Evolutionary conservation across 2,113 vertebrate genomes (phyloP), one percentile per base, ranked within the genome.

Genomic region (Anhinga anhinga): DNA sequence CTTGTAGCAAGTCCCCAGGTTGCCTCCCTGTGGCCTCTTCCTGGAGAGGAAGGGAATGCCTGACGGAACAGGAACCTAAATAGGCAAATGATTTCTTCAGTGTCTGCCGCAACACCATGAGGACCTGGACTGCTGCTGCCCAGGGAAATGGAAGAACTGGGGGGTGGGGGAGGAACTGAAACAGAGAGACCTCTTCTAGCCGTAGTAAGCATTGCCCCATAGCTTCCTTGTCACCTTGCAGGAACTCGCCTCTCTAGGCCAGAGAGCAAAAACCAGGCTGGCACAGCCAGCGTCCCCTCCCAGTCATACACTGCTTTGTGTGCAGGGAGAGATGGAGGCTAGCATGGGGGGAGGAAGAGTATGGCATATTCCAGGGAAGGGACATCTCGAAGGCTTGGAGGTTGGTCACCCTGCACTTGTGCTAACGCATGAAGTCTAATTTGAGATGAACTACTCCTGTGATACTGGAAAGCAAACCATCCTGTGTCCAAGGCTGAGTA

Each of bases 401-500:
- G 5, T 30, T 83, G 45, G 55, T 86, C 32, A 81, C 15, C 21
- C 45, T 32, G 25, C 15, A 26, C 52, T 89, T 67, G n/a, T 49
- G 59, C 77, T 84, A 79, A 59, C 0, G 7, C 56, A 81, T 3
- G 0, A 65, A 82, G 15, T 82, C 83, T 89, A 89, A 89, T 87
- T 94, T 85, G 83, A 82, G 86, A 73, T 66, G 2, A 89, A 77
- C 61, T 90, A 83, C 78, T 96, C 74, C 66, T 45, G 1, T 62
- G 83, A 85, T 87, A 79, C 56, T 95, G 61, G 91, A 95, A 95
- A 89, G 78, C 66, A 95, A 95, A 73, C 58, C 17, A 18, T 38
- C n/a, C 56, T 62, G 52, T 85, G 58, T 65, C 58, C 59, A 91
- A 88, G 70, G 81, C 81, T 94, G 91, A 82, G 70, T 80, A 89